phyloP scores from a whole-genome alignment of 2,113 vertebrate species.

The Ochotona curzoniae region DNA sequence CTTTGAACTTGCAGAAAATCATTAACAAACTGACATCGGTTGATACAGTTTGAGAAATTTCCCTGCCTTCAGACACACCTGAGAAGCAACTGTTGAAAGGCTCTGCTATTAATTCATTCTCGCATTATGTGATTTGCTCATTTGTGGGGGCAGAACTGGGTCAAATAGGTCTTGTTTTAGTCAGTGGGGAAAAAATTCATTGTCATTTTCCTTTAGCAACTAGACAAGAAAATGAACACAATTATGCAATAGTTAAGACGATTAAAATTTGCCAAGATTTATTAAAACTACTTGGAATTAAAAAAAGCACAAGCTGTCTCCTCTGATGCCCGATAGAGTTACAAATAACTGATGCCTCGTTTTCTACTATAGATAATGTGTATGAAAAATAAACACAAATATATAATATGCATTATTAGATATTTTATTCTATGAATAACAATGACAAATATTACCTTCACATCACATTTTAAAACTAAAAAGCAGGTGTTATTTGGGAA shows the following conservation, averaged over 20 bases:
- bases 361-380: background rate
- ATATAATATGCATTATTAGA: background rate
- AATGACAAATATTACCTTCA: background rate
- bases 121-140: background rate
- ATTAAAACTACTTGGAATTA: background rate
- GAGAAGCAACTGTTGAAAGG: constrained; percentile 19
- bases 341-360: background rate
- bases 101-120: constrained; percentile 30
- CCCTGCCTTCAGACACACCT: background rate
- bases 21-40: constrained; percentile 16
- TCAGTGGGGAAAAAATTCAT: background rate
- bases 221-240: constrained; percentile 26
- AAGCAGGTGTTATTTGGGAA: background rate
- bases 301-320: background rate
- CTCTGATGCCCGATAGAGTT: background rate
- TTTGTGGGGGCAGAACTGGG: background rate
- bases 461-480: background rate
- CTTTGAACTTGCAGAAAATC: constrained; percentile 55
- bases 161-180: background rate
- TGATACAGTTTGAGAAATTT: constrained; percentile 40
- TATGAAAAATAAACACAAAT: background rate
- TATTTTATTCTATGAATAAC: background rate
- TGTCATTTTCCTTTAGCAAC: constrained; percentile 22
- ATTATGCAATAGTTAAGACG: background rate
- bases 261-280: background rate